Evolutionary conservation across 2,113 vertebrate genomes (phyloP).

Genomic region (Columba livia): DNA sequence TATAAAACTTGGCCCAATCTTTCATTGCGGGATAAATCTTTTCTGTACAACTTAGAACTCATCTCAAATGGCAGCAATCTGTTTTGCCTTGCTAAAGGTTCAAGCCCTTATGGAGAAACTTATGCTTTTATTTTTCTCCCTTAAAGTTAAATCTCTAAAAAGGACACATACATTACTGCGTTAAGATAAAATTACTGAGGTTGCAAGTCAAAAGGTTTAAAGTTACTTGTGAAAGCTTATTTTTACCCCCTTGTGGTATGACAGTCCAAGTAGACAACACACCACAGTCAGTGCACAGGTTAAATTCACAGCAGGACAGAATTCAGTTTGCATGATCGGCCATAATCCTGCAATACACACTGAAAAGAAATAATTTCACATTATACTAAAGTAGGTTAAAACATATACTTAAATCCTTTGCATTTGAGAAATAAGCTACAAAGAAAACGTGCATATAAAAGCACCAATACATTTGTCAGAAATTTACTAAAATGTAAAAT

Average conservation of each 20-base stretch:
- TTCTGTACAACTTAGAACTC: neutral
- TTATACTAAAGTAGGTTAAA: neutral
- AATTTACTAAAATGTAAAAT: neutral
- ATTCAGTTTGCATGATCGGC: neutral
- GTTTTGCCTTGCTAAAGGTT: neutral
- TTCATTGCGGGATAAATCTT: neutral
- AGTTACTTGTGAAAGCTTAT: neutral
- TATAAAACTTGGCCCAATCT: neutral
- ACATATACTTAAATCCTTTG: neutral
- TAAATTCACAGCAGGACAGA: slow-evolving; percentile 21
- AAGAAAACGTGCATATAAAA: neutral
- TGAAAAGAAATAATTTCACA: neutral
- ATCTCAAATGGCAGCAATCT: neutral
- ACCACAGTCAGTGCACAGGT: neutral
- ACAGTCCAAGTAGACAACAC: neutral
- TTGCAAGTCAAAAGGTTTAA: neutral
- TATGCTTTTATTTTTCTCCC: neutral
- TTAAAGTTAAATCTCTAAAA: neutral
- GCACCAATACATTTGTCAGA: neutral
- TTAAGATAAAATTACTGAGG: neutral
- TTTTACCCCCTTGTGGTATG: neutral
- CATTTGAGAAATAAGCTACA: neutral
- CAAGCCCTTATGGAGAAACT: neutral
- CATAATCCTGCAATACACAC: neutral
- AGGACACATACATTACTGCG: neutral